phyloP scores from a whole-genome alignment of 2,113 vertebrate species.

The Oophaga pumilio region DNA sequence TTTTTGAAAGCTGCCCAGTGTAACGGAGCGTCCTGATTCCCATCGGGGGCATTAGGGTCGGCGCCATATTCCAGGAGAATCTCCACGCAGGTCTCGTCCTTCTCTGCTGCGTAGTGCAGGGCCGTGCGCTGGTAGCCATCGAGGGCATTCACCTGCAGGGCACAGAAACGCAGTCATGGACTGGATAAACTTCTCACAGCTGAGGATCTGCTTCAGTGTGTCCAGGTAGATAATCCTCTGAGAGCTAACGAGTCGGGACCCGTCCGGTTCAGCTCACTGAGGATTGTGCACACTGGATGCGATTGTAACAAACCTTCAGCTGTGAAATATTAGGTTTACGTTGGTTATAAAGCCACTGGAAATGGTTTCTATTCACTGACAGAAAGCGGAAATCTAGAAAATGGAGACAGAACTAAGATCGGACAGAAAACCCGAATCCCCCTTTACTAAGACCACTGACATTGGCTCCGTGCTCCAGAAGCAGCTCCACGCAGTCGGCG shows the following conservation, averaged over 20 bases:
- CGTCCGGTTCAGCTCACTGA: no score
- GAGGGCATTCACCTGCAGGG: conserved; percentile 85
- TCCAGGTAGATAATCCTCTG: no score
- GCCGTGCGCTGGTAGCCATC: conserved; percentile 97
- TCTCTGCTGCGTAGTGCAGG: conserved; percentile 94
- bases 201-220: not conserved
- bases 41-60: conserved; percentile 85
- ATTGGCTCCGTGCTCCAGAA: conserved; percentile 94
- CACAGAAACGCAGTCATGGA: not conserved
- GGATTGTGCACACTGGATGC: no score
- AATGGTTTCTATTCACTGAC: not conserved
- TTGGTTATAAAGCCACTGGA: no score
- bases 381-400: not conserved
- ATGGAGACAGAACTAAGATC: no score
- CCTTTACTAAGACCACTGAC: conserved; percentile 65
- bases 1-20: conserved; percentile 98
- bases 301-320: no score
- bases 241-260: no score
- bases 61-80: conserved; percentile 91
- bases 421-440: not conserved
- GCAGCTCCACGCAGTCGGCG: conserved; percentile 89
- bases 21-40: conserved; percentile 93
- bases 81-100: conserved; percentile 92
- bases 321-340: no score
- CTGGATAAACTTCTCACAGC: not conserved